Percentiles rank a stretch among this genome's conserved stretches.
These are phyloP conservation scores for Probosciger aterrimus DNA, from an alignment of 2,113 vertebrate genomes.

Conservation along the genomic window DNA sequence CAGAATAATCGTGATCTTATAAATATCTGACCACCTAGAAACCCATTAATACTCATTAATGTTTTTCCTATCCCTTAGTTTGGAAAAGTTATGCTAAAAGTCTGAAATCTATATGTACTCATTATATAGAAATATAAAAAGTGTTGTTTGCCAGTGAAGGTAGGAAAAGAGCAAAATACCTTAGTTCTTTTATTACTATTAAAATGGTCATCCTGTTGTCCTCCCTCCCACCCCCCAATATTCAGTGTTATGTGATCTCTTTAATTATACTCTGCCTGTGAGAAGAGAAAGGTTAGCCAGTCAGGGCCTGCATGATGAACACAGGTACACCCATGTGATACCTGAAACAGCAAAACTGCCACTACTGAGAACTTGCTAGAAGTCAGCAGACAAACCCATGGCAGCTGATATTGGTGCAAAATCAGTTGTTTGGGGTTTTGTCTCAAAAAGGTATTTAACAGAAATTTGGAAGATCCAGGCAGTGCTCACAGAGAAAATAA, in stretches of 20 bases:
- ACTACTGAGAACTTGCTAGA: neutral
- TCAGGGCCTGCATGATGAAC: fast-evolving
- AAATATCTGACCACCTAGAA: neutral
- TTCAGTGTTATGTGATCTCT: neutral
- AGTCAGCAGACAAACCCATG: neutral
- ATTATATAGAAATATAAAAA: neutral
- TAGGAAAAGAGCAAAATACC: neutral
- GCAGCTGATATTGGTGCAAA: neutral
- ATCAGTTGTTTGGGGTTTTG: neutral
- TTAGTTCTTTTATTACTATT: neutral
- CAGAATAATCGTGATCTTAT: neutral
- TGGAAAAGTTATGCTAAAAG: neutral
- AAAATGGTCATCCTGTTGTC: neutral
- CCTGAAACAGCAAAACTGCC: neutral
- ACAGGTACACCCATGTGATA: neutral
- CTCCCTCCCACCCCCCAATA: neutral
- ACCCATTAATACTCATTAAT: too few species aligned
- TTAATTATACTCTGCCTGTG: neutral
- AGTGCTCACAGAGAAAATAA: neutral
- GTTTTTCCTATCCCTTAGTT: neutral
- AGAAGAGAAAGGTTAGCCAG: neutral
- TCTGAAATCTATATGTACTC: neutral
- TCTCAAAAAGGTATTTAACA: neutral
- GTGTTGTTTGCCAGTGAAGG: neutral
- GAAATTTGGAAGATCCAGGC: neutral